Evolutionary conservation across 2,113 vertebrate genomes (phyloP), one percentile per base, ranked within the genome.

Genomic region (Aphelocoma coerulescens): DNA sequence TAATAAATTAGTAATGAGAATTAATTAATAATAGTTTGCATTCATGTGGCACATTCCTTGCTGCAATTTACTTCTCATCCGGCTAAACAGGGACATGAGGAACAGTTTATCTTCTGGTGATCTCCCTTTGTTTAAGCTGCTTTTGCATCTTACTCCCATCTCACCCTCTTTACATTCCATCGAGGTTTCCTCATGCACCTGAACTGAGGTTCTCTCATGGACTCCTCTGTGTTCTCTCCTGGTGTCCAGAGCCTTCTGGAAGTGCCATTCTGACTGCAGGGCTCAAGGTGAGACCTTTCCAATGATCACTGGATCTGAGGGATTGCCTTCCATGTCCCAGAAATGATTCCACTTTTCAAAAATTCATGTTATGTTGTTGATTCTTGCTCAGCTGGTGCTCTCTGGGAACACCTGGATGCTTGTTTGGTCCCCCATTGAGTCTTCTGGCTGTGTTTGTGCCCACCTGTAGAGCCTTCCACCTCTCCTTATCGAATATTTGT

Each of bases 1-100:
- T 91, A 81, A 95, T 94, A 93, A 95, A 96, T 96, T 89, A 96
- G 46, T 96, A 88, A 96, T 96, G 85, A 86, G 74, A 71, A 94
- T 95, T 96, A 80, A 93, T 95, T 96, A 93, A 82, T 93, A 90
- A 95, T 91, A 85, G 72, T 94, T 91, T 51, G 21, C 41, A 78
- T 93, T 86, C 85, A 43, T 51, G 85, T 90, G 88, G 75, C 82
- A 63, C n/a, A 61, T 81, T 93, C 76, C 72, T 92, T 78, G 41
- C 79, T 75, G 82, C 72, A 79, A 30, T 95, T 95, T 94, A 86
- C 72, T 91, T 85, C 90, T 91, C 62, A 52, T 89, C 55, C 4
- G n/a, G 72, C 51, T 92, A 91, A 92, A 93, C 21, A 9, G 22
- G 55, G 51, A 51, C 63, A 32, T 33, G 74, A 88, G 59, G 71